phyloP scores from a whole-genome alignment of 2,113 vertebrate species.

The Hemiprocne comata region DNA sequence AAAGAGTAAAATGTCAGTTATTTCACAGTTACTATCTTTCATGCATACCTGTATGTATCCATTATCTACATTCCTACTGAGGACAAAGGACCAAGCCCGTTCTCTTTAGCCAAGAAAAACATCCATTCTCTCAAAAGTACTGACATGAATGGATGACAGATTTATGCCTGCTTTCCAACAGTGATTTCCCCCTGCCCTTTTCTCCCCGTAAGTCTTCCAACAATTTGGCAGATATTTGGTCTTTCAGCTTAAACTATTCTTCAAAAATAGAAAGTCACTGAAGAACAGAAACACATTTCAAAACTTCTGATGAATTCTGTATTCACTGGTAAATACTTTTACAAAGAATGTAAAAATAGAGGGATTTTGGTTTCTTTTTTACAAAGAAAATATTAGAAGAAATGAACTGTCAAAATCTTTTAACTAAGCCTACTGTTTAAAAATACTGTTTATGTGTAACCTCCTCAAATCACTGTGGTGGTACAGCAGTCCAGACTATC shows the following conservation, averaged over 20 bases:
- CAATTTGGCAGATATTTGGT: background rate
- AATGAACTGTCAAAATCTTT: background rate
- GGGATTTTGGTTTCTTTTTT: background rate
- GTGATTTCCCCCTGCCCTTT: background rate
- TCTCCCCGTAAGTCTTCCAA: background rate
- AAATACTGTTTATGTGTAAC: background rate
- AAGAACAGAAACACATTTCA: background rate
- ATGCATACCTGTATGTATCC: slow-evolving; percentile 15
- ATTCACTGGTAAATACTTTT: background rate
- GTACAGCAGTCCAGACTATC: background rate
- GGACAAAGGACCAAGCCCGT: background rate
- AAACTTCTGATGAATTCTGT: background rate
- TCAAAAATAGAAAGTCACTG: background rate
- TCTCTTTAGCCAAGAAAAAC: slow-evolving; percentile 11
- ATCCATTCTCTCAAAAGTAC: slow-evolving; percentile 2
- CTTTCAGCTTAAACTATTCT: background rate
- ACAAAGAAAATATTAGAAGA: background rate
- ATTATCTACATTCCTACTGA: background rate
- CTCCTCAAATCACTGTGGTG: slow-evolving; percentile 14
- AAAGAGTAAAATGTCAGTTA: background rate
- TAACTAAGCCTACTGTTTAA: background rate
- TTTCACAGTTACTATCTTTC: background rate
- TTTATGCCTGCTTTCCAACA: slow-evolving; percentile 6
- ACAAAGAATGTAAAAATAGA: background rate
- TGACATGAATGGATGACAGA: background rate